A percentile compares a stretch with the other conserved stretches of the same genome.
phyloP scores from a whole-genome alignment of 2,113 vertebrate species.

The Hiodon alosoides region DNA sequence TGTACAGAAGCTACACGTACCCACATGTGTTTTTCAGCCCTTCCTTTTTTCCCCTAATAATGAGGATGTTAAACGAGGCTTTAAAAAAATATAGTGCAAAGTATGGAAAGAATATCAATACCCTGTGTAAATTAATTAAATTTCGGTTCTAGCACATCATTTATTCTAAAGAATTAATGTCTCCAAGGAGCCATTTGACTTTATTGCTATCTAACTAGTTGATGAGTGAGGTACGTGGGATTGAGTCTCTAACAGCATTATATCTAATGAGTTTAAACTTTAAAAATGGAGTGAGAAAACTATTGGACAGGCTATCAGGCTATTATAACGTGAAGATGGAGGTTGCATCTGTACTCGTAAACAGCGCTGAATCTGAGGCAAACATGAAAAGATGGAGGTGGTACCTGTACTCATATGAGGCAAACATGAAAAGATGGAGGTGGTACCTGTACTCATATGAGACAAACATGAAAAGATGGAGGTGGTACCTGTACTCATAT shows the following conservation, averaged over 20 bases:
- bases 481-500: too few species aligned
- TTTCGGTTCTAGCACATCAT: slow-evolving; percentile 98
- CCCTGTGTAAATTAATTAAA: slow-evolving; percentile 99
- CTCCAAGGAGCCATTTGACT: slow-evolving; percentile 94
- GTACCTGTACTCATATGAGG: neutral
- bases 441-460: too few species aligned
- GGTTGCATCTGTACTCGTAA: neutral
- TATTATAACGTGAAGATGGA: too few species aligned
- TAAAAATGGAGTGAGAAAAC: slow-evolving; percentile 43
- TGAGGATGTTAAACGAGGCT: slow-evolving; percentile 97
- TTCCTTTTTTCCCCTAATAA: slow-evolving; percentile 55
- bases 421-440: too few species aligned
- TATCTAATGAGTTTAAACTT: slow-evolving; percentile 90
- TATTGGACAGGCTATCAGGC: neutral
- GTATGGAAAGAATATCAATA: slow-evolving; percentile 99
- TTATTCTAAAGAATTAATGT: slow-evolving; percentile 93
- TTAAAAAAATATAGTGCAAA: slow-evolving; percentile 87
- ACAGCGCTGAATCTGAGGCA: neutral
- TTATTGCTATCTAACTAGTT: slow-evolving; percentile 95
- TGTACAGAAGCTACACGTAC: slow-evolving; percentile 7
- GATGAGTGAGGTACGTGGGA: slow-evolving; percentile 95
- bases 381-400: neutral
- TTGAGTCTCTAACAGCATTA: slow-evolving; percentile 96
- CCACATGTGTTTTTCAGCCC: slow-evolving; percentile 33
- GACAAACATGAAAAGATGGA: too few species aligned